These are phyloP conservation scores for Heterodera filipjevi DNA, from an alignment of 2,888 invertebrate genomes.

Conservation along the genomic window DNA sequence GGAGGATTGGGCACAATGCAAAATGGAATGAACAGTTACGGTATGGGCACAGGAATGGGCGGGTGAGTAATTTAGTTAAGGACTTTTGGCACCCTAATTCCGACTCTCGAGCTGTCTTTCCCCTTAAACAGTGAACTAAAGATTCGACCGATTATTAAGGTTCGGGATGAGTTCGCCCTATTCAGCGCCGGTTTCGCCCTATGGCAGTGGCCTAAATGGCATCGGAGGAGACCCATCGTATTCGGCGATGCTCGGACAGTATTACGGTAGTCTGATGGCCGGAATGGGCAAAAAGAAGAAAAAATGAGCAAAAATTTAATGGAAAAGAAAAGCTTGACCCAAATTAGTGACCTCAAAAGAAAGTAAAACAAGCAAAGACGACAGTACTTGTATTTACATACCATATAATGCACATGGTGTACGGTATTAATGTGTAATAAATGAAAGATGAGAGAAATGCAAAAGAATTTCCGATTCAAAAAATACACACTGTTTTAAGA, in stretches of 20 bases:
- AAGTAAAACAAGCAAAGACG: too few species aligned
- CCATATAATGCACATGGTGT: too few species aligned
- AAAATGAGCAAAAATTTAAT: background rate
- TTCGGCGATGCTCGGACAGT: background rate
- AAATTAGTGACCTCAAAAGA: background rate
- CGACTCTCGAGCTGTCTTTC: too few species aligned
- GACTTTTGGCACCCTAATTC: too few species aligned
- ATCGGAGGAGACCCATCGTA: background rate
- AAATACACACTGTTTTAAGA: background rate
- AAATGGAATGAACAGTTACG: background rate
- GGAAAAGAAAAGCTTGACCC: background rate
- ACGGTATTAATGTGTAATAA: too few species aligned
- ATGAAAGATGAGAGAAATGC: too few species aligned
- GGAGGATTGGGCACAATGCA: background rate
- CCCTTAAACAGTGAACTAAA: too few species aligned
- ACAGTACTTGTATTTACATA: too few species aligned
- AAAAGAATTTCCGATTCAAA: background rate
- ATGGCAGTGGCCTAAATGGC: background rate
- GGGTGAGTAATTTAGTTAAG: background rate
- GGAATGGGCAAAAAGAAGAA: slow-evolving; percentile 1
- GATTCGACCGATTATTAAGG: too few species aligned
- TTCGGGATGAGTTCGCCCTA: background rate
- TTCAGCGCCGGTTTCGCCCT: background rate
- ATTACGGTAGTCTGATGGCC: slow-evolving; percentile 2
- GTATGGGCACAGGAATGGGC: background rate